Base-by-base conservation (phyloP, 1,140 invertebrate genomes). In the fruit fly (Drosophila melanogaster) region DNA sequence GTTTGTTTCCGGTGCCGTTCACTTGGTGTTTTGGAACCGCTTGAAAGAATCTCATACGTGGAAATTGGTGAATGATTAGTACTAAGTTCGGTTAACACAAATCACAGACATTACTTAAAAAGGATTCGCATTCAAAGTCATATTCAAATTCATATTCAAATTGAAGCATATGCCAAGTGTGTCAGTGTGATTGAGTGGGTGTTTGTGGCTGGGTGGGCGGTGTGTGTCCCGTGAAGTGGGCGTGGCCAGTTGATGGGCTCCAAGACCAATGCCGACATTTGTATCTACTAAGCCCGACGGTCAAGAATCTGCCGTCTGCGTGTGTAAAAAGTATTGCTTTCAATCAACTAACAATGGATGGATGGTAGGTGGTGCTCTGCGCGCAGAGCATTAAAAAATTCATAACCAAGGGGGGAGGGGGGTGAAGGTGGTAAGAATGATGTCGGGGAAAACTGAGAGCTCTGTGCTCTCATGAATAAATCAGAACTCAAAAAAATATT, bases 401-500 rank as follows among this genome's bases (percentile, higher is more conserved):
- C 76, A 79, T 81, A 79, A 69, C 70, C 19, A n/a, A 22, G 49
- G 54, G 19, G 30, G 43, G 26, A n/a, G 6, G 5, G 22, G 26
- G 14, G 8, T 7, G n/a, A 24, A n/a, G n/a, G n/a, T n/a, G n/a
- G n/a, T n/a, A n/a, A 37, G 37, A 40, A 49, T 35, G 44, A 3
- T 19, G 26, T 15, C 7, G 41, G 44, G 64, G 17, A 15, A 15
- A 24, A 46, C 50, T 15, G 55, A 54, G 58, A 49, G 59, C 62
- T 46, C 30, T 37, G 64, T 61, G 80, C 49, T 51, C 43, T 67
- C 60, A 84, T 87, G 79, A 87, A 87, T 89, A 89, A 87, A 87
- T 89, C 84, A 80, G 44, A 84, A 84, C 65, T 38, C 26, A 70
- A 62, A 75, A 57, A 65, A 50, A 37, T 41, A 49, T 41, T 47